Evolutionary conservation across 1,140 invertebrate species (phyloP).

Genomic region (Diorhabda sublineata): DNA sequence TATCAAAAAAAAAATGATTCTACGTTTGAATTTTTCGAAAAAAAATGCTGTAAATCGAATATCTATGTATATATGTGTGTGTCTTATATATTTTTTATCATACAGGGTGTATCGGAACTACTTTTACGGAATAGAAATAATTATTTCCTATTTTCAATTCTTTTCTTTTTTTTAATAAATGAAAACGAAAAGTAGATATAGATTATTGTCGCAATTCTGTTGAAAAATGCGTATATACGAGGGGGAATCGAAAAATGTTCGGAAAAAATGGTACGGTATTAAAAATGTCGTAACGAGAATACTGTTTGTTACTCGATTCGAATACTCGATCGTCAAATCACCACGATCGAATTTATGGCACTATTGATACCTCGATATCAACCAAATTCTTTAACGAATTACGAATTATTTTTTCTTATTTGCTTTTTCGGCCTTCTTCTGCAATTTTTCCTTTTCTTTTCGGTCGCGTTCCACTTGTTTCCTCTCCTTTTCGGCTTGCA

Average conservation of each 20-base stretch:
- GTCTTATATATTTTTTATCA: no score
- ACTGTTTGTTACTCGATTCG: neutral
- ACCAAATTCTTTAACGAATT: neutral
- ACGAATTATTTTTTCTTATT: slow-evolving; percentile 58
- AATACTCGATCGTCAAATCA: neutral
- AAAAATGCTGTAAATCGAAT: no score
- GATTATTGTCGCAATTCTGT: neutral
- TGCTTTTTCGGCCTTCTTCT: slow-evolving; percentile 75
- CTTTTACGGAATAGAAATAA: no score
- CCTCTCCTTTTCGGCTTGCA: slow-evolving; percentile 74
- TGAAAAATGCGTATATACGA: neutral
- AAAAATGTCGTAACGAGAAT: neutral
- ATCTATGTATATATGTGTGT: no score
- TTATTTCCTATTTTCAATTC: no score
- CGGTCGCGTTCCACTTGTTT: slow-evolving; percentile 69
- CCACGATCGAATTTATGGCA: slow-evolving; percentile 7
- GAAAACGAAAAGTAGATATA: no score
- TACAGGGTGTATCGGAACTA: no score
- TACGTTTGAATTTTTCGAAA: no score
- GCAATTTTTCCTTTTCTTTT: slow-evolving; percentile 70
- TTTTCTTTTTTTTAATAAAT: no score
- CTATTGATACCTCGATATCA: neutral
- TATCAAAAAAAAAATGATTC: no score
- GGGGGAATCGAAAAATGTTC: neutral
- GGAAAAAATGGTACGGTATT: neutral